Evolutionary conservation across 2,888 invertebrate species (phyloP), one percentile per base, ranked within the genome.

Genomic region (Elysia crispata): DNA sequence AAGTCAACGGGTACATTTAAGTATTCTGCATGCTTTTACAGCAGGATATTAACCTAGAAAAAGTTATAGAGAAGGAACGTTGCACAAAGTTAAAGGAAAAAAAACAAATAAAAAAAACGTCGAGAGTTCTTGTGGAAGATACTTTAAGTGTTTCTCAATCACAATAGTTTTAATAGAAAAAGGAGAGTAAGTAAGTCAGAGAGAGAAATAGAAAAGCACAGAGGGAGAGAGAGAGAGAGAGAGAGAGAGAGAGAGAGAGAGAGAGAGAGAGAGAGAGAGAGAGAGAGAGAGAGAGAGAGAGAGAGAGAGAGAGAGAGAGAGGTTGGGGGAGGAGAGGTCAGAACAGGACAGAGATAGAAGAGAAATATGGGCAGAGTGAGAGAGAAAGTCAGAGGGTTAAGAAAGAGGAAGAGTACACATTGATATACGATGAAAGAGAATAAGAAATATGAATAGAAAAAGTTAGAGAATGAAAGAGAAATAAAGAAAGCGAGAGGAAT

Each of bases 251-350:
- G 28, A n/a, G n/a, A 50, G 73, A 28, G 28, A 50, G 57, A 57
- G 57, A 20, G 25, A 28, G 57, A 28, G 28, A 57, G 23, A 57
- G 73, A 50, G 28, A 54, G 57, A 57, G 57, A 28, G 57, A 28
- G 57, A 60, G 25, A 33, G 64, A 64, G 41, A 33, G 41, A 20
- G 31, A 76, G 76, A 20, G 33, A 64, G 75, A 64, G 23, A 64
- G 62, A 41, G 25, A 41, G 62, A 23, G 5, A 64, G 60, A 60
- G 30, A 1, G 62, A 62, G 75, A 73, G 57, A 23, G 28, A 54
- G 57, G 23, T 6, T 13, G 73, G 23, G 20, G 20, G 28, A 50
- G 73, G 28, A 28, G 23, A 23, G 20, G 50, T 11, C 54, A 50
- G 28, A 25, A 28, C 1, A 23, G 20, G 31, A 60, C 18, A 18